Conservation (phyloP, 1,140 invertebrate genomes). For the Rhagoletis zephyria region DNA sequence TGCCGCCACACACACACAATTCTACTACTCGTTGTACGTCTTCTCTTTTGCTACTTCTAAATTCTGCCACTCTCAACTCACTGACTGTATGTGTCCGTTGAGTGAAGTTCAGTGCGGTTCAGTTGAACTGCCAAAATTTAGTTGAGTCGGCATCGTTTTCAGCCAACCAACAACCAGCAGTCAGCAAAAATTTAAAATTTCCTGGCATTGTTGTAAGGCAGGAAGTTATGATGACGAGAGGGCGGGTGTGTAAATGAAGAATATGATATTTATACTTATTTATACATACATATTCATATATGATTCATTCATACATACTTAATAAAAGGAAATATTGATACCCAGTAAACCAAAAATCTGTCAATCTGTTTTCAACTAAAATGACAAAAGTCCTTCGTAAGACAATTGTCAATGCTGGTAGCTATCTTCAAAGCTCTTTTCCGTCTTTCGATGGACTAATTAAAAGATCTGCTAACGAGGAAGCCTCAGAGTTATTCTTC, state of each 20-base stretch:
- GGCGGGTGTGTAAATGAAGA: no score
- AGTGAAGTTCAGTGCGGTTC: slow-evolving; percentile 39
- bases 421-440: no score
- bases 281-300: not conserved
- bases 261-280: no score
- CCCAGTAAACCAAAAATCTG: not conserved
- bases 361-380: no score
- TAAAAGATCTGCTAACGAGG: no score
- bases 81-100: slow-evolving; percentile 1
- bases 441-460: no score
- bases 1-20: not conserved
- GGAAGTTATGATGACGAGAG: not conserved
- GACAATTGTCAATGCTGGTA: no score
- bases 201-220: not conserved
- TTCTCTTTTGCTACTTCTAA: slow-evolving; percentile 3
- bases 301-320: not conserved
- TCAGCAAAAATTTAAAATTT: slow-evolving; percentile 37
- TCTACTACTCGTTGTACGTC: not conserved
- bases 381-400: no score
- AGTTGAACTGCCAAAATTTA: slow-evolving; percentile 51
- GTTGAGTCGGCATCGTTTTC: slow-evolving; percentile 48
- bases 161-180: slow-evolving; percentile 7
- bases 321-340: not conserved
- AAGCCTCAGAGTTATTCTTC: no score
- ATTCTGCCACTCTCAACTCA: slow-evolving; percentile 38